phyloP scores from a whole-genome alignment of 2,888 invertebrate species.

The Caenorhabditis sp. region DNA sequence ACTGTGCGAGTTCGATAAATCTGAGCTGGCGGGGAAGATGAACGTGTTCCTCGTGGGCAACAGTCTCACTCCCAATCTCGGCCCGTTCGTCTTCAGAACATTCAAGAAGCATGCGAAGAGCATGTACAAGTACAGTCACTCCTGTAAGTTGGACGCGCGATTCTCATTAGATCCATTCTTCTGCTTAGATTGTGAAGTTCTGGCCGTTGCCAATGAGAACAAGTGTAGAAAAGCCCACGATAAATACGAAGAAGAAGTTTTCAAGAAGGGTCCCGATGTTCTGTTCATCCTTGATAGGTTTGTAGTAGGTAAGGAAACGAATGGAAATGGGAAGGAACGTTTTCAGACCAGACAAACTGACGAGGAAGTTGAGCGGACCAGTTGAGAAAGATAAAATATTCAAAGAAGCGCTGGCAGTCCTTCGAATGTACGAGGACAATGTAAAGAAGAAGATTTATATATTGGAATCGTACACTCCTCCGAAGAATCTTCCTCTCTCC shows the following conservation, averaged over 20 bases:
- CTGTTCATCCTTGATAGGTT: constrained; percentile 53
- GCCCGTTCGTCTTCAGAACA: constrained; percentile 43
- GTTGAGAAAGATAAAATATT: constrained; percentile 34
- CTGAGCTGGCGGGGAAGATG: constrained; percentile 39
- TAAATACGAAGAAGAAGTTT: constrained; percentile 27
- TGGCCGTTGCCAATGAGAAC: constrained; percentile 19
- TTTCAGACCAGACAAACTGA: constrained; percentile 34
- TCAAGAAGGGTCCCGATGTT: constrained; percentile 48
- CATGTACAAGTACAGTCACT: constrained; percentile 57
- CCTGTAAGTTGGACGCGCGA: constrained; percentile 34
- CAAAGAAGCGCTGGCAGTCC: constrained; percentile 31
- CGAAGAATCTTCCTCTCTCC: constrained; percentile 19
- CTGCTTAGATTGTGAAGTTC: constrained; percentile 58
- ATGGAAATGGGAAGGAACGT: too few relatives aligned
- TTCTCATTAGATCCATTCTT: neutral
- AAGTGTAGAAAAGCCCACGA: constrained; percentile 27
- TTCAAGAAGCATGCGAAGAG: constrained; percentile 47
- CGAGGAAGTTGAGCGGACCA: constrained; percentile 5
- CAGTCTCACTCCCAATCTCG: constrained; percentile 59
- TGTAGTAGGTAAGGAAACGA: neutral
- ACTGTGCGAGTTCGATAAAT: constrained; percentile 52
- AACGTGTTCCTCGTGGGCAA: constrained; percentile 56
- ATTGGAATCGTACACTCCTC: constrained; percentile 38
- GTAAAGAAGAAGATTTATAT: constrained; percentile 55
- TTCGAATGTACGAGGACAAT: constrained; percentile 44